phyloP scores from a whole-genome alignment of 2,888 invertebrate species.

The Scaptomyza polygonia region DNA sequence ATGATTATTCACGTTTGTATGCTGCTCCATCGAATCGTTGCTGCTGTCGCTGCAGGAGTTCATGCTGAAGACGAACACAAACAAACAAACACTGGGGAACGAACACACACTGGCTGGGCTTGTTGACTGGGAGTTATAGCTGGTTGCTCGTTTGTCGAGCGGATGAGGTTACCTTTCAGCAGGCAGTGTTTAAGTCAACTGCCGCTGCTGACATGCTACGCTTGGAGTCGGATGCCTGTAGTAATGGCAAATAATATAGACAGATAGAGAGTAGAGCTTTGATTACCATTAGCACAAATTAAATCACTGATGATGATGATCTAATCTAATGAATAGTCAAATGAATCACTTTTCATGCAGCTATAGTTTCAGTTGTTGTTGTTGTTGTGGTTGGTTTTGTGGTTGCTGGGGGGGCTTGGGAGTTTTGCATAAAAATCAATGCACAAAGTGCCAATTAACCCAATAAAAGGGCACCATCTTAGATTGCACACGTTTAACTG shows the following conservation, averaged over 20 bases:
- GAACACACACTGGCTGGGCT: not conserved
- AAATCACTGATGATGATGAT: slow-evolving; percentile 53
- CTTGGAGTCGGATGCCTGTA: slow-evolving; percentile 42
- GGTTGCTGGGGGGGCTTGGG: slow-evolving; percentile 10
- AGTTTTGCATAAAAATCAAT: slow-evolving; percentile 37
- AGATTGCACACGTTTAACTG: slow-evolving; percentile 16
- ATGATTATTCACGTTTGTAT: slow-evolving; percentile 42
- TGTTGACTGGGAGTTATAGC: slow-evolving; percentile 12
- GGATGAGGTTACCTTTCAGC: slow-evolving; percentile 36
- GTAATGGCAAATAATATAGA: slow-evolving; percentile 4
- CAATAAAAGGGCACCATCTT: slow-evolving; percentile 23
- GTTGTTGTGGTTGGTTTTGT: slow-evolving; percentile 2
- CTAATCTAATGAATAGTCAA: slow-evolving; percentile 40
- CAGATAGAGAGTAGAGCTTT: not conserved
- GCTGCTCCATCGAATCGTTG: slow-evolving; percentile 63
- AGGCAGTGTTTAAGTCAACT: slow-evolving; percentile 54
- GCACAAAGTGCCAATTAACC: slow-evolving; percentile 46
- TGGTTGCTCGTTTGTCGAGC: slow-evolving; percentile 10
- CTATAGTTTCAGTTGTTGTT: not conserved
- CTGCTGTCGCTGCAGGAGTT: slow-evolving; percentile 69
- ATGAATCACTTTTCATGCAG: slow-evolving; percentile 39
- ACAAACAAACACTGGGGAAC: slow-evolving; percentile 8
- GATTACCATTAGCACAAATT: slow-evolving; percentile 14
- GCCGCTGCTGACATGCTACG: slow-evolving; percentile 57
- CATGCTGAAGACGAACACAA: slow-evolving; percentile 34